A percentile compares a stretch with the other conserved stretches of the same genome.
Evolutionary conservation across 1,140 invertebrate species (phyloP).

Genomic region (Anastrepha ludens): DNA sequence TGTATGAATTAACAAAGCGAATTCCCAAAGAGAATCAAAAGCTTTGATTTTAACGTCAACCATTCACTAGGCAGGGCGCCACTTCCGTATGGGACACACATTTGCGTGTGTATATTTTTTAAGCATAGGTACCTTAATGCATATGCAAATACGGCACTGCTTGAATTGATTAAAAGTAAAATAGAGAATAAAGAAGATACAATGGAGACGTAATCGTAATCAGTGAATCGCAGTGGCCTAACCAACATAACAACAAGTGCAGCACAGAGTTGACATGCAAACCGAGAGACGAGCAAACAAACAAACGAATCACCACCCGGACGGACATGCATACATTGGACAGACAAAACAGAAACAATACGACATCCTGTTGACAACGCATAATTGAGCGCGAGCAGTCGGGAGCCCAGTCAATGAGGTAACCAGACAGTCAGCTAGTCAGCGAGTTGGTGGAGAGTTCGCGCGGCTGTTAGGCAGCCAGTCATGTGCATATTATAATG

Average conservation of each 20-base stretch:
- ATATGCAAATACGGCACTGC: neutral
- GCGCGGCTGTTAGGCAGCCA: neutral
- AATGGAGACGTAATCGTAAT: constrained; percentile 36
- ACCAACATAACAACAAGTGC: constrained; percentile 19
- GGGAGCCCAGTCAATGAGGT: too few relatives aligned
- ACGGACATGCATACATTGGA: neutral
- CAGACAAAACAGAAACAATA: neutral
- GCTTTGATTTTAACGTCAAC: too few relatives aligned
- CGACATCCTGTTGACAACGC: constrained; percentile 37
- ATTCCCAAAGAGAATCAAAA: too few relatives aligned
- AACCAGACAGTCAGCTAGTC: neutral
- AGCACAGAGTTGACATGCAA: neutral
- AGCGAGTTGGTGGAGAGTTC: neutral
- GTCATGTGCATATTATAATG: neutral
- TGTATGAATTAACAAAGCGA: too few relatives aligned
- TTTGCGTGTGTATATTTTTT: neutral
- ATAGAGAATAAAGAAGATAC: neutral
- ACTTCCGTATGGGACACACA: neutral
- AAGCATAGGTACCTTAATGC: neutral
- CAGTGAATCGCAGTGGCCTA: constrained; percentile 14
- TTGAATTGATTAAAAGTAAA: constrained; percentile 35
- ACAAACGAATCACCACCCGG: neutral
- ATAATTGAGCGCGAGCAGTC: neutral
- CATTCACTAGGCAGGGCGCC: neutral
- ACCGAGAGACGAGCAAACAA: too few relatives aligned